phyloP scores from a whole-genome alignment of 1,140 invertebrate species.

The Neelides sp. region DNA sequence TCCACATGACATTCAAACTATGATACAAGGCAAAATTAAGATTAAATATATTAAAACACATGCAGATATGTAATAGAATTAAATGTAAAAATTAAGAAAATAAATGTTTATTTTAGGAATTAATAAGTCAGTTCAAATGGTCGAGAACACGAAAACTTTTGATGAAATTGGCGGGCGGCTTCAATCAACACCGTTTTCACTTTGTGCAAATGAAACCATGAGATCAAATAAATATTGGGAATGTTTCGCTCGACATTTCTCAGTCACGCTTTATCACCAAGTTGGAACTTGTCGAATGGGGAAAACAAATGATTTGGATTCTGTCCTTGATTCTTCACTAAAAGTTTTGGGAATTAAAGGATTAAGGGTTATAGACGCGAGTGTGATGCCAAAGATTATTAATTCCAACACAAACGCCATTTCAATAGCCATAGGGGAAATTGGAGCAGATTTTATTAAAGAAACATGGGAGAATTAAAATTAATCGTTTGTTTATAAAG shows the following conservation, averaged over 20 bases:
- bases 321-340: conserved; percentile 35
- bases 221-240: conserved; percentile 33
- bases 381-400: conserved; percentile 61
- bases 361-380: conserved; percentile 64
- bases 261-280: conserved; percentile 32
- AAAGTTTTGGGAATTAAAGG: conserved; percentile 33
- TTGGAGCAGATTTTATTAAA: conserved; percentile 58
- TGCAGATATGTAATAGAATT: too few species aligned
- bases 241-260: conserved; percentile 28
- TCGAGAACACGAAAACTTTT: conserved; percentile 10
- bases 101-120: conserved; percentile 18
- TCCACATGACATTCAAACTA: conserved; percentile 31
- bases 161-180: neutral
- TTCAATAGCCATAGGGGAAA: conserved; percentile 64
- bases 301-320: conserved; percentile 17
- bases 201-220: conserved; percentile 26
- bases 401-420: conserved; percentile 63
- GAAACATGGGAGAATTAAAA: conserved; percentile 41
- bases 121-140: conserved; percentile 1
- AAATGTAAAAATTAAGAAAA: neutral
- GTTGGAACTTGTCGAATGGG: conserved; percentile 37
- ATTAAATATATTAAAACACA: too few species aligned
- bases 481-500: too few species aligned
- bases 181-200: conserved; percentile 4
- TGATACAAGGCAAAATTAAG: conserved; percentile 33